Percentiles rank a stretch among this genome's conserved stretches.
phyloP scores from a whole-genome alignment of 2,888 invertebrate genomes.

The Macroteleia sp. region DNA sequence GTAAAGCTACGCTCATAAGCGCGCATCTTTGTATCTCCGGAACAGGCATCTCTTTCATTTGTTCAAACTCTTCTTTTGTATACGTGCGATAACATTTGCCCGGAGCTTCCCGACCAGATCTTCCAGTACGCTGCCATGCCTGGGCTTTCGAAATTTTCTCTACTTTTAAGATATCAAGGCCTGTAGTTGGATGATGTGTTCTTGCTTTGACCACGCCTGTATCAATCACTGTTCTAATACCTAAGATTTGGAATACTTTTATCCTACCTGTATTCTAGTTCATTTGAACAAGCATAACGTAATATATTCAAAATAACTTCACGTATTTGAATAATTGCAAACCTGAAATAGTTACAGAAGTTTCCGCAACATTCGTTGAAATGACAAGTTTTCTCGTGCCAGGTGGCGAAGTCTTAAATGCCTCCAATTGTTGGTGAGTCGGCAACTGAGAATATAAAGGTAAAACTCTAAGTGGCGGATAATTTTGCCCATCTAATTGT shows the following conservation, averaged over 20 bases:
- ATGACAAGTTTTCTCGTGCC: conserved; percentile 95
- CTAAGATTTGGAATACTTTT: too few species aligned
- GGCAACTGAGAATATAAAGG: conserved; percentile 97
- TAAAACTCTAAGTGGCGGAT: conserved; percentile 89
- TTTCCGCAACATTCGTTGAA: conserved; percentile 99
- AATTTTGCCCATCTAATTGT: conserved; percentile 86
- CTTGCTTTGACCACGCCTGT: conserved; percentile 96
- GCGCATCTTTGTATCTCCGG: conserved; percentile 94
- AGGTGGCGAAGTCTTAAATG: conserved; percentile 90
- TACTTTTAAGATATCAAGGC: conserved; percentile 92
- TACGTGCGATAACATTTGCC: conserved; percentile 95
- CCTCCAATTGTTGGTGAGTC: conserved; percentile 93
- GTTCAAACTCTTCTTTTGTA: conserved; percentile 90
- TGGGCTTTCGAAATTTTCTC: conserved; percentile 95
- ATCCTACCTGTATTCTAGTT: too few species aligned
- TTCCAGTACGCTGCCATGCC: conserved; percentile 95
- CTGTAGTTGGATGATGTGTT: conserved; percentile 91
- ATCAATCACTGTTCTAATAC: conserved; percentile 95
- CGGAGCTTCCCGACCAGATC: conserved; percentile 94
- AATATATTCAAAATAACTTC: too few species aligned
- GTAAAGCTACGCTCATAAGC: conserved; percentile 89
- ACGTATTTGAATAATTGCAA: too few species aligned
- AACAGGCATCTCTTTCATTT: conserved; percentile 88
- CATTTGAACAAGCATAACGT: too few species aligned
- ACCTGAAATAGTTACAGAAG: conserved; percentile 96